phyloP scores from a whole-genome alignment of 2,797 vertebrate species.

The Myotis daubentonii region DNA sequence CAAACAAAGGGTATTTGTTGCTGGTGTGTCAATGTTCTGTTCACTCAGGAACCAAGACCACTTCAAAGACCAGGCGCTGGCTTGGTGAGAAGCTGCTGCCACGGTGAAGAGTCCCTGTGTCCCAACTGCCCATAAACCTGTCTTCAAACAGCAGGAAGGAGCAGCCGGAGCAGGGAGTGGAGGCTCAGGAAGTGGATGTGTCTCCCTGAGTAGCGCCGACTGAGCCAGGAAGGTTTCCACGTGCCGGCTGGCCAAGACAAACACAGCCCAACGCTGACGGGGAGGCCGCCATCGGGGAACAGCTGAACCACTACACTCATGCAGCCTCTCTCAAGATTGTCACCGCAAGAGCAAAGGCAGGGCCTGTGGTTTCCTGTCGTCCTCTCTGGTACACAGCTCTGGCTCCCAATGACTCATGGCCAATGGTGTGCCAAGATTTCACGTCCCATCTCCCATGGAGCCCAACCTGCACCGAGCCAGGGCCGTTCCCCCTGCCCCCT shows the following conservation, averaged over 20 bases:
- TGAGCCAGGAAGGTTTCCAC: slow-evolving; percentile 76
- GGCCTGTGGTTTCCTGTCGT: slow-evolving; percentile 83
- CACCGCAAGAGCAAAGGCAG: slow-evolving; percentile 80
- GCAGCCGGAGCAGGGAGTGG: slow-evolving; percentile 28
- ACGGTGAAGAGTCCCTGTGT: slow-evolving; percentile 64
- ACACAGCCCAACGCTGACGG: slow-evolving; percentile 79
- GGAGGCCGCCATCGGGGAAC: slow-evolving; percentile 75
- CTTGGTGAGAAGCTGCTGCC: slow-evolving; percentile 60
- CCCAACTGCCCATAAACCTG: slow-evolving; percentile 27
- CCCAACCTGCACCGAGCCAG: slow-evolving; percentile 22
- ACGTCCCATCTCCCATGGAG: slow-evolving; percentile 66
- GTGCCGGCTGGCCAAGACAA: slow-evolving; percentile 83
- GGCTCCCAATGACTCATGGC: slow-evolving; percentile 70
- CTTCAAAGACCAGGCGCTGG: slow-evolving; percentile 69
- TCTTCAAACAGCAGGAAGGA: slow-evolving; percentile 55
- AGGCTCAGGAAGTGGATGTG: slow-evolving; percentile 74
- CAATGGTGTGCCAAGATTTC: slow-evolving; percentile 73
- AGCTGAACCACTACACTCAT: slow-evolving; percentile 80
- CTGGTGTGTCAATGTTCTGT: slow-evolving; percentile 15
- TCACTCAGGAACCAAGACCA: slow-evolving; percentile 31
- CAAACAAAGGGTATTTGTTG: slow-evolving; percentile 62
- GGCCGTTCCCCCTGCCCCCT: slow-evolving; percentile 5
- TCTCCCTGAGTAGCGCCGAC: slow-evolving; percentile 74
- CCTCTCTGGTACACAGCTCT: slow-evolving; percentile 64
- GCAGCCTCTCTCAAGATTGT: slow-evolving; percentile 79